These are phyloP conservation scores for Thaleichthys pacificus DNA, from an alignment of 2,797 vertebrate genomes.

Conservation along the genomic window DNA sequence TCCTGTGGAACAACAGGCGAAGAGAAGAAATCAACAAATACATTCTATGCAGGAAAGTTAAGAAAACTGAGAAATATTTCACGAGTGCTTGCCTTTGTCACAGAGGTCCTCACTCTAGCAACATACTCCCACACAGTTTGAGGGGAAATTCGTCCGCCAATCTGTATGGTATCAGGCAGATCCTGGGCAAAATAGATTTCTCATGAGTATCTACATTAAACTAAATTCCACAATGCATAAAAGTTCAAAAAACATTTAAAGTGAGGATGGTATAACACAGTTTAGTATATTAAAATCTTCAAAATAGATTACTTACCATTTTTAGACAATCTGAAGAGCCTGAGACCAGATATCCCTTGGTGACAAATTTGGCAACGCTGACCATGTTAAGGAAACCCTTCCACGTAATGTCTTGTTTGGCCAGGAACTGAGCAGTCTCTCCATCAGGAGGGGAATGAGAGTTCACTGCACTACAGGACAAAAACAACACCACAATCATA, in stretches of 20 bases:
- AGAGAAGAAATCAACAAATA: background rate
- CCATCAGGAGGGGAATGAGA: constrained; percentile 76
- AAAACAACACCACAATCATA: constrained; percentile 32
- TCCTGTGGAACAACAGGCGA: constrained; percentile 77
- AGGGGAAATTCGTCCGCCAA: constrained; percentile 92
- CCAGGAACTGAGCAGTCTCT: constrained; percentile 84
- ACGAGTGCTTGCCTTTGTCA: constrained; percentile 85
- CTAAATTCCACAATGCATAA: background rate
- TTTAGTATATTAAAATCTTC: background rate
- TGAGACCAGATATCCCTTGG: constrained; percentile 92
- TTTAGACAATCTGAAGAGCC: constrained; percentile 89
- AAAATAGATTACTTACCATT: constrained; percentile 72
- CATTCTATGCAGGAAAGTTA: background rate
- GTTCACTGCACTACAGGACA: constrained; percentile 77
- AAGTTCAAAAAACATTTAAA: background rate
- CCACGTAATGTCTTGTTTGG: constrained; percentile 89
- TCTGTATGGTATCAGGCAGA: constrained; percentile 94
- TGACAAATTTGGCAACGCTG: constrained; percentile 93
- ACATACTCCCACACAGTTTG: constrained; percentile 98
- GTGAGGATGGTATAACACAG: too few species aligned
- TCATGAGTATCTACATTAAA: background rate
- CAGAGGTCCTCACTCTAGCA: constrained; percentile 90
- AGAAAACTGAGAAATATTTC: background rate
- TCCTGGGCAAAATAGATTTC: constrained; percentile 76
- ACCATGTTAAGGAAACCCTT: constrained; percentile 99